A percentile compares a stretch with the other conserved stretches of the same genome.
Conservation (phyloP, 2,797 vertebrate genomes). For the Alauda arvensis region DNA sequence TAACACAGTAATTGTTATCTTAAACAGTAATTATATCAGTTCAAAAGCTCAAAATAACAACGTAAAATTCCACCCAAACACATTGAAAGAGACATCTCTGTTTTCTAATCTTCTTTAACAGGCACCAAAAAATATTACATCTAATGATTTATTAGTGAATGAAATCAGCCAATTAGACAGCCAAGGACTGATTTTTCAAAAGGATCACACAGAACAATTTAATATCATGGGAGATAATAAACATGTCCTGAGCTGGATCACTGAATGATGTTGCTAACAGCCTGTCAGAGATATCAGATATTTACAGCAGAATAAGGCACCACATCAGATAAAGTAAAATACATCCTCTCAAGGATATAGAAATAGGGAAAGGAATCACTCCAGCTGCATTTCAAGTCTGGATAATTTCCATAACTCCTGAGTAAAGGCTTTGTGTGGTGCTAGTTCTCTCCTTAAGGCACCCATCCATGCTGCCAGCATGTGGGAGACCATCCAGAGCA, state of each 20-base stretch:
- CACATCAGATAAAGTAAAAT: slow-evolving; percentile 49
- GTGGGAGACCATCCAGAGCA: neutral
- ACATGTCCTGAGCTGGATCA: slow-evolving; percentile 1
- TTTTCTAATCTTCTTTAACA: neutral
- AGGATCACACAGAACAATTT: neutral
- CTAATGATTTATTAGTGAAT: slow-evolving; percentile 8
- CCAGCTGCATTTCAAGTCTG: neutral
- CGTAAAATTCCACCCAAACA: neutral
- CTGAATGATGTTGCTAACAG: slow-evolving; percentile 6
- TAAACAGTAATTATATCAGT: neutral
- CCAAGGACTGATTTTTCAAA: neutral
- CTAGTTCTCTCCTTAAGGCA: neutral
- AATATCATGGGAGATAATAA: slow-evolving; percentile 25
- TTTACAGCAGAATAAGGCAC: slow-evolving; percentile 45
- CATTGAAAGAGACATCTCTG: neutral
- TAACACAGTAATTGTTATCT: neutral
- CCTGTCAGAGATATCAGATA: slow-evolving; percentile 44
- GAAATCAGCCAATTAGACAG: slow-evolving; percentile 23
- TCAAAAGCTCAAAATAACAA: neutral
- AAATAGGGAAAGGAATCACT: slow-evolving; percentile 11
- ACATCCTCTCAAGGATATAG: slow-evolving; percentile 21
- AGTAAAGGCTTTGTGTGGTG: neutral
- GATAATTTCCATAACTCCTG: neutral
- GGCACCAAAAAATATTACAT: neutral
- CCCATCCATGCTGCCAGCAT: neutral